These are phyloP conservation scores for Lanius collurio DNA, from an alignment of 2,113 vertebrate genomes.

Conservation along the genomic window DNA sequence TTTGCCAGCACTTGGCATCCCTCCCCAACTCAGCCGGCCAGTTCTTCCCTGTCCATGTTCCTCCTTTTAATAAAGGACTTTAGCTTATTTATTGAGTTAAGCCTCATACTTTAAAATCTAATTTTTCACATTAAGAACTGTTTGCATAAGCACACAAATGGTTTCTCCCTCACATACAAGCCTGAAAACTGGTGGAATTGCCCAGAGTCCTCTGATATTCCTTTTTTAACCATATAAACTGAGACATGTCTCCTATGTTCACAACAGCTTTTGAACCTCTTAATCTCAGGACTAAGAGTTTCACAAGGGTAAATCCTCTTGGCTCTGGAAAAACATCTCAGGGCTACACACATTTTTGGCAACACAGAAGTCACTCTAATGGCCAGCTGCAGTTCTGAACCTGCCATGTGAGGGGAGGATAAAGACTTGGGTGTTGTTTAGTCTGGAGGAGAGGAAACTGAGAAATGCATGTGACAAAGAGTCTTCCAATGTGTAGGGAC, in stretches of 20 bases:
- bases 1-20: background rate
- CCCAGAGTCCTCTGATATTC: background rate
- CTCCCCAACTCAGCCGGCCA: background rate
- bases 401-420: background rate
- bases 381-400: constrained; percentile 13
- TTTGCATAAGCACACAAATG: background rate
- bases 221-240: background rate
- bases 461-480: constrained; percentile 30
- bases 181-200: background rate
- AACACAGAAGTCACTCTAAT: background rate
- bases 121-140: background rate
- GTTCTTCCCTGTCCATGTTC: background rate
- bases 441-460: constrained; percentile 54
- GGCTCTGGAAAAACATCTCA: background rate
- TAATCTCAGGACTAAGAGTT: background rate
- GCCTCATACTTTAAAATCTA: background rate
- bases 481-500: background rate
- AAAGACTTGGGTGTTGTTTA: constrained; percentile 34
- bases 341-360: background rate
- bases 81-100: background rate
- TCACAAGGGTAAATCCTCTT: background rate
- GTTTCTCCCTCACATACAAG: background rate
- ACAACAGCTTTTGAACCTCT: background rate
- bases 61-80: background rate
- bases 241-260: background rate